Conservation (phyloP, 2,888 invertebrate species). For the Caenorhabditis sinica region DNA sequence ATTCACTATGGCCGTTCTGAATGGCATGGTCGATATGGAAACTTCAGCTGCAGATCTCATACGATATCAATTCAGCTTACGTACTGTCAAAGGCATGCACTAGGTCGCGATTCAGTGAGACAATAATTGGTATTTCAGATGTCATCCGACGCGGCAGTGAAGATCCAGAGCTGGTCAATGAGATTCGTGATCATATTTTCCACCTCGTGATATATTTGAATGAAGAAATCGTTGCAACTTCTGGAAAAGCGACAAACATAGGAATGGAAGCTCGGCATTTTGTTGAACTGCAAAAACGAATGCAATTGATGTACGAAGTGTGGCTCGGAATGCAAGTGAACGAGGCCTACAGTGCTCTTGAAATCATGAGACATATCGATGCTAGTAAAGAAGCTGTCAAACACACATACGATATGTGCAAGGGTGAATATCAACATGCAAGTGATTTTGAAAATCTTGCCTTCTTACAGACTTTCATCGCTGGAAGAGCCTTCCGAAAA, state of each 20-base stretch:
- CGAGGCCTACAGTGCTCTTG: conserved; percentile 6
- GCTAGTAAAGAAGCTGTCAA: conserved; percentile 27
- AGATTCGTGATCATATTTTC: conserved; percentile 34
- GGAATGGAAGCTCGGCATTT: conserved; percentile 40
- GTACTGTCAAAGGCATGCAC: conserved; percentile 40
- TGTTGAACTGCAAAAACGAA: conserved; percentile 26
- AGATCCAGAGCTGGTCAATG: conserved; percentile 30
- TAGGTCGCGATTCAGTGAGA: not conserved
- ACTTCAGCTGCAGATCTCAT: conserved; percentile 25
- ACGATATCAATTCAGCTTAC: conserved; percentile 17
- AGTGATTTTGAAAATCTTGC: not conserved
- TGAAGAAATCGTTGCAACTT: conserved; percentile 38
- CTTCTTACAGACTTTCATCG: conserved; percentile 18
- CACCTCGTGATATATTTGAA: conserved; percentile 41
- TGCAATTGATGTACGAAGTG: conserved; percentile 40
- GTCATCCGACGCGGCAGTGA: conserved; percentile 56
- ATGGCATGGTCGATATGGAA: conserved; percentile 40
- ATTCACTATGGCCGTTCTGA: conserved; percentile 21
- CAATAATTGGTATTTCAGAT: conserved; percentile 22
- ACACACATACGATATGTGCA: conserved; percentile 12
- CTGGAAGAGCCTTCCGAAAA: conserved; percentile 19
- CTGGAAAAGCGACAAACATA: not conserved
- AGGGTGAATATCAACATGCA: not conserved
- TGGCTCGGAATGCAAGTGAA: conserved; percentile 27
- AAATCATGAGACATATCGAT: conserved; percentile 28